These are phyloP conservation scores for Catharus fuscescens DNA, from an alignment of 2,113 vertebrate genomes.

Conservation along the genomic window DNA sequence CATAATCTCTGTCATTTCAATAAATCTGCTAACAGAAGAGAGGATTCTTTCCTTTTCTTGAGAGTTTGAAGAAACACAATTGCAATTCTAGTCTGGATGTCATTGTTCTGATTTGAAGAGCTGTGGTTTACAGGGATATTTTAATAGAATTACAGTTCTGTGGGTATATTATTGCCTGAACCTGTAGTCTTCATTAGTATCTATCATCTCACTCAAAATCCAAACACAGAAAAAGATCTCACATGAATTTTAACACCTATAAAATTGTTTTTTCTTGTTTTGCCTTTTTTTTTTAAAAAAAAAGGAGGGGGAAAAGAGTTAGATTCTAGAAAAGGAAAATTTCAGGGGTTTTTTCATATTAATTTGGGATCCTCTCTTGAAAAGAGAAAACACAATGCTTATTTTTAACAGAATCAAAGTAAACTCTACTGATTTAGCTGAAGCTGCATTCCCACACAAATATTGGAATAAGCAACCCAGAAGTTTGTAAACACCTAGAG, in stretches of 20 bases:
- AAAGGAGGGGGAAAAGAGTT: rapidly evolving
- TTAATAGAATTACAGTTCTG: background rate
- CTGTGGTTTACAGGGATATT: background rate
- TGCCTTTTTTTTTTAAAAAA: too few species aligned
- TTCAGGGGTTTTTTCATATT: background rate
- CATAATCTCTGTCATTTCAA: background rate
- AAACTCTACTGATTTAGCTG: background rate
- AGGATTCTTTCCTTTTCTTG: background rate
- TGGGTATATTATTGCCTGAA: background rate
- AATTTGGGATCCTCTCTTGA: background rate
- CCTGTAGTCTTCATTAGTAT: background rate
- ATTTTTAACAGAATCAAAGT: background rate
- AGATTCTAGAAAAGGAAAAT: background rate
- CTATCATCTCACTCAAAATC: background rate
- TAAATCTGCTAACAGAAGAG: background rate
- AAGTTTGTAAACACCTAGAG: background rate
- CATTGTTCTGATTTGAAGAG: background rate
- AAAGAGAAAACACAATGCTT: background rate
- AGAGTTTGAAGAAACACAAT: background rate
- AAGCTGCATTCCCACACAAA: background rate
- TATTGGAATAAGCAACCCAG: background rate
- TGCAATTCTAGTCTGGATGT: background rate
- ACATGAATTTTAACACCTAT: background rate
- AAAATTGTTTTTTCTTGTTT: background rate
- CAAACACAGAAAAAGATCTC: background rate